Conservation (phyloP, 2,113 vertebrate species). For the Gallinago jamesoni region DNA sequence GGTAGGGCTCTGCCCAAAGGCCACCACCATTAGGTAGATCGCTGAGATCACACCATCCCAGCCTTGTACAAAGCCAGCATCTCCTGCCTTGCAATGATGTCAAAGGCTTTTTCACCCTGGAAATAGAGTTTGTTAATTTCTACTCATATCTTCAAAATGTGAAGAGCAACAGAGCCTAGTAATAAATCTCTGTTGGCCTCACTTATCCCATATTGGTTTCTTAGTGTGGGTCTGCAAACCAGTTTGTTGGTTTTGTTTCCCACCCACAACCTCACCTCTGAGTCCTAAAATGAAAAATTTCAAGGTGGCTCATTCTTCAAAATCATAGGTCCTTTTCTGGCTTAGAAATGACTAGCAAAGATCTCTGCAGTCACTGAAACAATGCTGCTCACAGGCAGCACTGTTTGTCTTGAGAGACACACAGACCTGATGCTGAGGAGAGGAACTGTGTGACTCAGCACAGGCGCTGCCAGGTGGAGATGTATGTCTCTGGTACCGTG, state of each 20-base stretch:
- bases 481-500: not conserved
- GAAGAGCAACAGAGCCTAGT: not conserved
- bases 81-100: not conserved
- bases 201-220: not conserved
- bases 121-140: not conserved
- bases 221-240: not conserved
- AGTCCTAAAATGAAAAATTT: conserved; percentile 10
- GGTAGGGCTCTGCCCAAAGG: not conserved
- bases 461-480: not conserved
- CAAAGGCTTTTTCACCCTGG: not conserved
- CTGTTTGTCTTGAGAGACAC: conserved; percentile 7
- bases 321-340: not conserved
- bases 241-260: not conserved
- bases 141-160: not conserved
- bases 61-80: not conserved
- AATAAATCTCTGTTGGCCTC: not conserved
- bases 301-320: not conserved
- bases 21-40: not conserved
- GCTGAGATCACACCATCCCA: not conserved
- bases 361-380: conserved; percentile 30
- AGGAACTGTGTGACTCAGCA: not conserved
- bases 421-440: not conserved
- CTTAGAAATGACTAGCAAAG: conserved; percentile 24
- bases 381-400: not conserved
- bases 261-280: not conserved